Conservation (phyloP, 2,797 vertebrate species). For the Leptatherina wallacei region DNA sequence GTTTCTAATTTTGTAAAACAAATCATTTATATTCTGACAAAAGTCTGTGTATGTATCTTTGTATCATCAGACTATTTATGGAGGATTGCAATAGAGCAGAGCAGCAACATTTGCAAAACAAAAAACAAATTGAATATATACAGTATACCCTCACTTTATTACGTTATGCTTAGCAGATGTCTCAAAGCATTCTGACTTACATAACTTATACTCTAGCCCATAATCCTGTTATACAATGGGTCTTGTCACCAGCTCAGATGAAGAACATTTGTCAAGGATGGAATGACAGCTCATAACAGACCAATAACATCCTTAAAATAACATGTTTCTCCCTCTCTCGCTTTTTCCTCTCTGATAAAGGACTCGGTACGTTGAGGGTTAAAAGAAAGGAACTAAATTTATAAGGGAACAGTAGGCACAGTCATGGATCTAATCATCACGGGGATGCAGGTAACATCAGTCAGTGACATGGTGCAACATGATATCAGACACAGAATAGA, state of each 20-base stretch:
- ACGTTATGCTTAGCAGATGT: constrained; percentile 74
- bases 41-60: too few species aligned
- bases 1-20: too few species aligned
- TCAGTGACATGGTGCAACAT: constrained; percentile 84
- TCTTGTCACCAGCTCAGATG: constrained; percentile 70
- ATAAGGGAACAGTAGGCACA: constrained; percentile 77
- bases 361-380: constrained; percentile 58
- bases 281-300: constrained; percentile 65
- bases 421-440: constrained; percentile 82
- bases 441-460: constrained; percentile 80
- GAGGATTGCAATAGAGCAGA: constrained; percentile 66
- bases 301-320: constrained; percentile 74
- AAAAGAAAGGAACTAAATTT: constrained; percentile 78
- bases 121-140: constrained; percentile 63
- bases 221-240: constrained; percentile 72
- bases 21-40: neutral
- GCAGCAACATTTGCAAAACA: constrained; percentile 58
- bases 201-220: constrained; percentile 69
- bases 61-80: constrained; percentile 25
- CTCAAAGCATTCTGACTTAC: constrained; percentile 67
- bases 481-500: constrained; percentile 82
- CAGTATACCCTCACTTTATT: constrained; percentile 65
- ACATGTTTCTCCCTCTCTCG: constrained; percentile 44
- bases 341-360: constrained; percentile 18
- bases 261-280: constrained; percentile 76